A percentile compares a stretch with the other conserved stretches of the same genome.
These are phyloP conservation scores for Thymelicus sylvestris DNA, from an alignment of 2,888 invertebrate species.

Conservation along the genomic window DNA sequence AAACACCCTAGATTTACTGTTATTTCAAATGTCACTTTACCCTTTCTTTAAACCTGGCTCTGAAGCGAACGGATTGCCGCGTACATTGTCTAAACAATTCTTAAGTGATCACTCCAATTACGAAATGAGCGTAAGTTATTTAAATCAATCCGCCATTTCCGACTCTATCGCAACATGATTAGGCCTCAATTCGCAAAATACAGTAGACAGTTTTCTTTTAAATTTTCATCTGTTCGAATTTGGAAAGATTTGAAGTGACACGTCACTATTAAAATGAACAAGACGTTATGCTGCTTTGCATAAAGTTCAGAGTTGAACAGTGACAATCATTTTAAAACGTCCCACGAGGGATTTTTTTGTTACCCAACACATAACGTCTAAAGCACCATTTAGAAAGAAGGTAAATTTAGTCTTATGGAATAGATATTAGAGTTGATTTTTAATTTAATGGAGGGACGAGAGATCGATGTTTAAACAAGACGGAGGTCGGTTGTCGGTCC, in stretches of 20 bases:
- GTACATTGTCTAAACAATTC: conserved; percentile 79
- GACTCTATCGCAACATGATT: conserved; percentile 38
- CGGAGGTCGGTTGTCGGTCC: conserved; percentile 76
- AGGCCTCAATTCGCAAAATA: conserved; percentile 41
- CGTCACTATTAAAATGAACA: conserved; percentile 46
- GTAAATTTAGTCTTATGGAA: conserved; percentile 43
- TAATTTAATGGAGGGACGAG: conserved; percentile 1
- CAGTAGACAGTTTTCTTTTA: conserved; percentile 49
- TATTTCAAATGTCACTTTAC: conserved; percentile 79
- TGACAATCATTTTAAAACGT: conserved; percentile 62
- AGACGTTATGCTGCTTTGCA: conserved; percentile 43
- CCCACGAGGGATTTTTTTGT: conserved; percentile 60
- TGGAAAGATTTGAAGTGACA: conserved; percentile 57
- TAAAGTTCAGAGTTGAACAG: conserved; percentile 52
- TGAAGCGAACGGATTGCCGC: conserved; percentile 77
- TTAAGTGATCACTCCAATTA: conserved; percentile 64
- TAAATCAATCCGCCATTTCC: conserved; percentile 38
- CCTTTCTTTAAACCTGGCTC: conserved; percentile 78
- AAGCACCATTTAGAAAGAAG: conserved; percentile 38
- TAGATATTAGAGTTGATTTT: conserved; percentile 46
- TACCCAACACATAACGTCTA: conserved; percentile 45
- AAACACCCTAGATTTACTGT: conserved; percentile 66
- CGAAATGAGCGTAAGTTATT: conserved; percentile 52
- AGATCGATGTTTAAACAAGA: conserved; percentile 52
- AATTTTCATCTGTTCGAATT: conserved; percentile 58